A percentile compares a stretch with the other conserved stretches of the same genome.
Evolutionary conservation across 2,113 vertebrate species (phyloP).

Genomic region (Neogobius melanostomus): DNA sequence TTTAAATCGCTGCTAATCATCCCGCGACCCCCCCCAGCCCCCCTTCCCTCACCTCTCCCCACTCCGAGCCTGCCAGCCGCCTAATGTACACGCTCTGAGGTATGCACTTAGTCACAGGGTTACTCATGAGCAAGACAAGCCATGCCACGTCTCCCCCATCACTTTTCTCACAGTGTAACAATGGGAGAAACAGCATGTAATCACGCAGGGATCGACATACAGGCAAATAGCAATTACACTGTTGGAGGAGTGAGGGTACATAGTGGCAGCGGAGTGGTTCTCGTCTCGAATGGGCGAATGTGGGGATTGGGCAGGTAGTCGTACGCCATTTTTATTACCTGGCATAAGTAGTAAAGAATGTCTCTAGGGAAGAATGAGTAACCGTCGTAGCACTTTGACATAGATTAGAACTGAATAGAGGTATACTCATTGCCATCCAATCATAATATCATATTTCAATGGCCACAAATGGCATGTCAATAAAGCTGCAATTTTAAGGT

Average conservation of each 20-base stretch:
- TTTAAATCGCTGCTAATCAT: constrained; percentile 5
- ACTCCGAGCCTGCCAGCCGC: neutral
- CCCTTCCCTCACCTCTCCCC: neutral
- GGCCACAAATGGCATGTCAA: no score
- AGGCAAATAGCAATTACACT: constrained; percentile 6
- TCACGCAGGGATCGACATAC: constrained; percentile 2
- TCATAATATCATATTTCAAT: no score
- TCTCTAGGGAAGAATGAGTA: no score
- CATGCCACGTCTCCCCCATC: constrained; percentile 3
- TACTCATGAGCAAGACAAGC: constrained; percentile 7
- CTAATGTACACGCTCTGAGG: constrained; percentile 6
- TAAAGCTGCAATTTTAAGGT: no score
- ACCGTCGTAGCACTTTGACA: no score
- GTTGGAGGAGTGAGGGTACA: neutral
- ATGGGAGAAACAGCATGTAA: constrained; percentile 8
- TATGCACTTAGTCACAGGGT: constrained; percentile 8
- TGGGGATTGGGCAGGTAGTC: no score
- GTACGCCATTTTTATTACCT: no score
- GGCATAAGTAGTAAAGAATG: no score
- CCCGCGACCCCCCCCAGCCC: neutral
- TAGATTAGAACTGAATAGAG: no score
- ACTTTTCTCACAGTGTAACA: constrained; percentile 13
- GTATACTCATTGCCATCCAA: no score
- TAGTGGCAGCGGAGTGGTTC: neutral
- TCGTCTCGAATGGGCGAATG: no score